Base-by-base conservation (phyloP, 2,797 vertebrate species). In the Distichodus sexfasciatus region DNA sequence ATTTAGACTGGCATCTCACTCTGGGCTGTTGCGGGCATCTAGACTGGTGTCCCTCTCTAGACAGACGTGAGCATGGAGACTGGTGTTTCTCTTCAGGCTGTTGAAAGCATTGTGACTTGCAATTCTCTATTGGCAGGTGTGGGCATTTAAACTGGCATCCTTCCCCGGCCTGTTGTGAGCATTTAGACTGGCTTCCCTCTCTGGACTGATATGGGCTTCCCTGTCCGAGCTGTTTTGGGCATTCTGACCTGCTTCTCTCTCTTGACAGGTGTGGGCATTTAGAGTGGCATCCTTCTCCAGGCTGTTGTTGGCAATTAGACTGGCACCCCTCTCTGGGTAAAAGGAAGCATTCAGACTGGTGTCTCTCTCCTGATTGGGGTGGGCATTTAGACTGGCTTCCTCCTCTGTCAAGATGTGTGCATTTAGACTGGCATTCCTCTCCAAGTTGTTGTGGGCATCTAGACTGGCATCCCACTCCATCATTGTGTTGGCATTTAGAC, bases 81-180 rank as follows among this genome's bases (percentile, higher is more conserved):
- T n/a, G n/a, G n/a, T n/a, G n/a, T n/a, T n/a, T n/a, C n/a, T n/a
- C n/a, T n/a, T n/a, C n/a, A n/a, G n/a, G n/a, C n/a, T n/a, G n/a
- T n/a, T n/a, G n/a, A n/a, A n/a, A n/a, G n/a, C n/a, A n/a, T n/a
- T n/a, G n/a, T n/a, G n/a, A n/a, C n/a, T n/a, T n/a, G n/a, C n/a
- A n/a, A n/a, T n/a, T n/a, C n/a, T 82, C 77, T 0, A 80, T 71
- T 41, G 50, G 43, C 29, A 38, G 23, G 11, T 19, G 0, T 3
- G 50, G 15, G 6, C 6, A n/a, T 9, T 26, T 23, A 5, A 51
- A 0, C 24, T 1, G 38, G 24, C 17, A 12, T 26, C 6, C 0
- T 15, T 82, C 77, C 0, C 80, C 71, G 46, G 50, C 44, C 29
- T 38, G 23, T 9, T 19, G 0, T 3, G 50, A 14, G 6, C 6